phyloP scores from a whole-genome alignment of 2,797 vertebrate genomes.

The Labroides dimidiatus region DNA sequence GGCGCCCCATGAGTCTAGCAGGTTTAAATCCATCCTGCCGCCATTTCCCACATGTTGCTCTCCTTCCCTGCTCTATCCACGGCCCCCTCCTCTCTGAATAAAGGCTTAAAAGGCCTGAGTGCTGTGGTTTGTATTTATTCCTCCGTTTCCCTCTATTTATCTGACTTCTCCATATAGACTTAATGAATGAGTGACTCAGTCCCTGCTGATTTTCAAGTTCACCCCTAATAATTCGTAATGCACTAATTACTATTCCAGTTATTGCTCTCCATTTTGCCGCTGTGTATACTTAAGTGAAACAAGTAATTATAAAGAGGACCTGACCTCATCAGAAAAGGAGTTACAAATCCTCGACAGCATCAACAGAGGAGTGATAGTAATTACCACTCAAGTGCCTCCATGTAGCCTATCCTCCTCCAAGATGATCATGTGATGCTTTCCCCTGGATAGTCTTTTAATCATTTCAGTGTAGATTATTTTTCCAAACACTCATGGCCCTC shows the following conservation, averaged over 20 bases:
- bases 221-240: slow-evolving; percentile 47
- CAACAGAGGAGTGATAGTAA: slow-evolving; percentile 63
- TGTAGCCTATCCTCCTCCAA: slow-evolving; percentile 25
- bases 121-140: slow-evolving; percentile 15
- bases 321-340: slow-evolving; percentile 70
- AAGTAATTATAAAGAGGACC: slow-evolving; percentile 69
- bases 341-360: slow-evolving; percentile 49
- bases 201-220: slow-evolving; percentile 41
- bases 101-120: neutral
- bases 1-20: too few relatives aligned
- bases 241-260: slow-evolving; percentile 66
- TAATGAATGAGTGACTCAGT: slow-evolving; percentile 43
- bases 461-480: slow-evolving; percentile 33
- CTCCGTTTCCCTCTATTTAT: slow-evolving; percentile 19
- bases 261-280: slow-evolving; percentile 42
- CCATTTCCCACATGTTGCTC: too few relatives aligned
- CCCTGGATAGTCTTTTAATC: slow-evolving; percentile 27
- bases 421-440: slow-evolving; percentile 33
- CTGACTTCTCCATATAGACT: slow-evolving; percentile 29
- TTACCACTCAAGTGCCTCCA: slow-evolving; percentile 42
- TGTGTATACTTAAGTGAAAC: slow-evolving; percentile 62
- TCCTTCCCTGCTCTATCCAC: too few relatives aligned
- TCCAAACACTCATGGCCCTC: slow-evolving; percentile 14
- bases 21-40: too few relatives aligned
- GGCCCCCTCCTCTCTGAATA: too few relatives aligned